phyloP scores from a whole-genome alignment of 2,113 vertebrate species.

The Desmodus rotundus region DNA sequence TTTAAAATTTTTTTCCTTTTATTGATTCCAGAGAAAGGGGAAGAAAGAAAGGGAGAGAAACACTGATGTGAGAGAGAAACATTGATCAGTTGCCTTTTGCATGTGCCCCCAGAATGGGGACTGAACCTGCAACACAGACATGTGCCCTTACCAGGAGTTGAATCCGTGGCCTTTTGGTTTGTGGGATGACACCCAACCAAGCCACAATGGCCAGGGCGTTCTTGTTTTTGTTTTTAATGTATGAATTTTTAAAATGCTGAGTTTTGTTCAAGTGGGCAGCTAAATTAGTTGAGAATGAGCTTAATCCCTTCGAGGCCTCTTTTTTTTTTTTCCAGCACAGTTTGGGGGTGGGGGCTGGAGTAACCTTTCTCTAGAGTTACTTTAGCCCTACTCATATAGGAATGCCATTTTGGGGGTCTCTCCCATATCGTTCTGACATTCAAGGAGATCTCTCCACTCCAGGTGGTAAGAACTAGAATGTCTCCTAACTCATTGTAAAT shows the following conservation, averaged over 20 bases:
- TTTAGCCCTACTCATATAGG: background rate
- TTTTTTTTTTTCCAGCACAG: background rate
- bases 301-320: background rate
- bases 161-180: background rate
- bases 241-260: background rate
- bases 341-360: background rate
- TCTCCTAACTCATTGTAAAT: background rate
- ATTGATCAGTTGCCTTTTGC: background rate
- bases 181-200: background rate
- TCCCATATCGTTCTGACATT: background rate
- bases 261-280: background rate
- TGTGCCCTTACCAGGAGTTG: background rate
- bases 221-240: background rate
- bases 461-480: background rate
- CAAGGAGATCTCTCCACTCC: background rate
- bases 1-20: background rate
- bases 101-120: background rate
- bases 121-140: background rate
- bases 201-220: background rate
- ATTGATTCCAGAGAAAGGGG: background rate
- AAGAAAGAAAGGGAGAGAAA: background rate
- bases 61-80: background rate
- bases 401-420: background rate
- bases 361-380: background rate
- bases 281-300: background rate